Base-by-base conservation (phyloP, 2,888 invertebrate species). In the Plagiodera versicolora region DNA sequence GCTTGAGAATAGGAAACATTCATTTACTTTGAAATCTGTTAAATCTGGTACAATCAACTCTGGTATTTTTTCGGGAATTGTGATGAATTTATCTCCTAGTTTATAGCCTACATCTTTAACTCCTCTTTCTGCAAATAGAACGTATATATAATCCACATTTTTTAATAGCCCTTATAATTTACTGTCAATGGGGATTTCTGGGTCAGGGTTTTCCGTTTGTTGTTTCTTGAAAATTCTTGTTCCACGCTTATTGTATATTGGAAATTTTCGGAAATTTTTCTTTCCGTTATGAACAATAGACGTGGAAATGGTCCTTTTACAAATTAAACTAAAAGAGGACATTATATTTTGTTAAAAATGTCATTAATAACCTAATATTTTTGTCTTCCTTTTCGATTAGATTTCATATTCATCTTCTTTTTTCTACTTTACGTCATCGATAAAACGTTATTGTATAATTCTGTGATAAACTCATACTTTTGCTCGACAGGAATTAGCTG, bases 1-100 rank as follows among this genome's bases (percentile, higher is more conserved):
- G 24, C 1, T 18, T 10, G 19, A 48, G 9, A 56, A 20, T 28
- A 19, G 14, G 24, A 20, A 1, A 35, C 39, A n/a, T 16, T 11
- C 11, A 44, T 16, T 74, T 79, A 86, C 87, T 75, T 89, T 82
- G 75, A 90, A 98, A 67, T 84, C 87, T 65, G 85, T 88, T 19
- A 99, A 81, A 78, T 96, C 89, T 0, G 98, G 98, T 1, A 98
- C 97, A 58, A 98, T 87, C 14, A 98, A 77, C 76, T 97, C 92
- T 0, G 98, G 96, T 66, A 94, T 86, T 89, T 89, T 95, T 83
- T 98, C 97, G 1, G 91, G 90, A 2, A 98, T 82, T 11, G 77
- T 71, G 0, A 87, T 78, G 74, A 83, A 90, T 66, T 83, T 82
- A 0, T 85, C 86, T 50, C 85, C 81, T 47, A 85, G 80, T 2